phyloP scores from a whole-genome alignment of 2,797 vertebrate species.

The Cyprinella venusta region DNA sequence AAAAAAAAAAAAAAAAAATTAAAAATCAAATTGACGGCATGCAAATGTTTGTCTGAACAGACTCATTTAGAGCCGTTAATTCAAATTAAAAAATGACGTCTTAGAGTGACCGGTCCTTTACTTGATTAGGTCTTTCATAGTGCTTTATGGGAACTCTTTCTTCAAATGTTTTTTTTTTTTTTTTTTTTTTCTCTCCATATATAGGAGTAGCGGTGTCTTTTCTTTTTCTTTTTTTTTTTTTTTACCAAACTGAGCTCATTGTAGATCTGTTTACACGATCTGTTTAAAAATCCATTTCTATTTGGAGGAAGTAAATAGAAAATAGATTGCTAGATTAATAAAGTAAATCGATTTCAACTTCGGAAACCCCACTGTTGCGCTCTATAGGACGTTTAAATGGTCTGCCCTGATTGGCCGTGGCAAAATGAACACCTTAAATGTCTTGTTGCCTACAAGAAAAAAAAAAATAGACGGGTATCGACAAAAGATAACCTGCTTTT shows the following conservation, averaged over 20 bases:
- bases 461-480: slow-evolving; percentile 42
- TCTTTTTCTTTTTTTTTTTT: not conserved
- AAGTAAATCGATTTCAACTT: slow-evolving; percentile 9
- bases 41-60: not conserved
- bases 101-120: not conserved
- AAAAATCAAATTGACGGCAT: not conserved
- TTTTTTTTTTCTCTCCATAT: not conserved
- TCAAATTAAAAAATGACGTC: not conserved
- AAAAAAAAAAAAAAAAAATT: not conserved
- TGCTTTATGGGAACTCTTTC: not conserved
- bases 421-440: slow-evolving; percentile 54
- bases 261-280: not conserved
- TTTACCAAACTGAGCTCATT: not conserved
- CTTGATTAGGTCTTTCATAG: not conserved
- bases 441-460: slow-evolving; percentile 58
- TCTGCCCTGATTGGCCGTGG: slow-evolving; percentile 32
- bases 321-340: not conserved
- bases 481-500: slow-evolving; percentile 60
- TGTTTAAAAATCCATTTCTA: not conserved
- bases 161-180: not conserved
- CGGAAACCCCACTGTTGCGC: not conserved
- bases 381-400: slow-evolving; percentile 19
- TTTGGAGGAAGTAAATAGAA: slow-evolving; percentile 3
- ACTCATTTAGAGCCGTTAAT: not conserved
- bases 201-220: not conserved